Base-by-base conservation (phyloP, 1,140 invertebrate genomes). In the Drosophila ercepeae region DNA sequence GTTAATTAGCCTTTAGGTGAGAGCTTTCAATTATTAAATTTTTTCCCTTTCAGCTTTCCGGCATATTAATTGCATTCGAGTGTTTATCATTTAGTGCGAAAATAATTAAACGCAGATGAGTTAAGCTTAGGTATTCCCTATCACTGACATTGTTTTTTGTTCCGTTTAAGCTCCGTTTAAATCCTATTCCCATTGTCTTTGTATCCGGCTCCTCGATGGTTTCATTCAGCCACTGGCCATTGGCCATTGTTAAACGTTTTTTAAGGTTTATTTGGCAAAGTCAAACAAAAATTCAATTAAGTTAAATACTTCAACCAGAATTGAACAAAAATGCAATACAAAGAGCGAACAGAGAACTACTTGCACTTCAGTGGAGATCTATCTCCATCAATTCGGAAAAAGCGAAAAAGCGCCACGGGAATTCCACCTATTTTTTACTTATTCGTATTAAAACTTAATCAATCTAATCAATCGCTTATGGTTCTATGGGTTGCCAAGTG, bases 241-340 rank as follows among this genome's bases (percentile, higher is more conserved):
- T 19, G 8, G 39, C 39, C 9, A 42, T 16, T 64, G 41, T 50
- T 8, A 19, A 4, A 6, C 8, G 6, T 54, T 60, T 60, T 44
- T 41, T 25, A 9, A 36, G 18, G 6, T 11, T 27, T 42, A n/a
- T 16, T 14, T 50, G 45, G 7, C 11, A 54, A 67, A 65, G 54
- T 65, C 51, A 84, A 76, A 84, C 59, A 59, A 39, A 69, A 63
- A 76, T 84, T 65, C 75, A 74, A 86, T 84, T 81, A 65, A 84
- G 52, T 44, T 53, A 65, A 68, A 79, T 54, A 63, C 78, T 78
- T 78, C 63, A 82, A 61, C 53, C 42, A 27, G 55, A 76, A 68
- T 75, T 61, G 54, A 60, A 73, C 78, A 53, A 53, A 70, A 79
- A 79, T 57, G 49, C 71, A 46, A 42, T 36, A 73, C 60, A 84